Conservation (phyloP, 1,140 invertebrate species). For the Zaprionus taronus region DNA sequence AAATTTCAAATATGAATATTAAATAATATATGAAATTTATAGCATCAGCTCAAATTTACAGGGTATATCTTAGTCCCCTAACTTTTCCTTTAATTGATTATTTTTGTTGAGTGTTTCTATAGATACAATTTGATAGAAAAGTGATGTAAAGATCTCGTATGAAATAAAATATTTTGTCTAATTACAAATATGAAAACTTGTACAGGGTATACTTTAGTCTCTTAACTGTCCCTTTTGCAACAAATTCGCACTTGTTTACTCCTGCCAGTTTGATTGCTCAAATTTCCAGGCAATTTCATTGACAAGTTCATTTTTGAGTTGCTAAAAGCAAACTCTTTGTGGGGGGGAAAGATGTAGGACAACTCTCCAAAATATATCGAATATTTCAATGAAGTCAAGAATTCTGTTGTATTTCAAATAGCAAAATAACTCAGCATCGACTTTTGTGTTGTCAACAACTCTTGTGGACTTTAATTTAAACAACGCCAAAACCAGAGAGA, state of each 20-base stretch:
- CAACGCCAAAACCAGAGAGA: not conserved
- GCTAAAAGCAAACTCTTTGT: slow-evolving; percentile 3
- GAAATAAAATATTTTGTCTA: too few relatives aligned
- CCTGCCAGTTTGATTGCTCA: slow-evolving; percentile 27
- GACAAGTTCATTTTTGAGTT: slow-evolving; percentile 33
- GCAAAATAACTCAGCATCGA: slow-evolving; percentile 28
- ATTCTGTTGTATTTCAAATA: slow-evolving; percentile 21
- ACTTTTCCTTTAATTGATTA: not conserved
- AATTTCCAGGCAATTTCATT: slow-evolving; percentile 40
- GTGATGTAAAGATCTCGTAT: too few relatives aligned
- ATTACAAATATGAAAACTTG: not conserved
- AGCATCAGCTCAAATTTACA: not conserved
- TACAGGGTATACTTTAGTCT: slow-evolving; percentile 1
- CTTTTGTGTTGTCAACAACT: slow-evolving; percentile 29
- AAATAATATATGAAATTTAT: not conserved
- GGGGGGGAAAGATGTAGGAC: not conserved
- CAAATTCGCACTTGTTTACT: not conserved
- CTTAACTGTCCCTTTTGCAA: not conserved
- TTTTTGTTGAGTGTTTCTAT: too few relatives aligned
- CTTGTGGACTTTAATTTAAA: slow-evolving; percentile 36
- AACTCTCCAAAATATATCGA: not conserved
- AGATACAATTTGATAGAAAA: too few relatives aligned
- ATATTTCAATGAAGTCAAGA: slow-evolving; percentile 25
- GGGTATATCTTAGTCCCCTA: not conserved
- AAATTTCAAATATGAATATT: not conserved